phyloP scores from a whole-genome alignment of 1,140 invertebrate genomes.

The Drosophila jambulina region DNA sequence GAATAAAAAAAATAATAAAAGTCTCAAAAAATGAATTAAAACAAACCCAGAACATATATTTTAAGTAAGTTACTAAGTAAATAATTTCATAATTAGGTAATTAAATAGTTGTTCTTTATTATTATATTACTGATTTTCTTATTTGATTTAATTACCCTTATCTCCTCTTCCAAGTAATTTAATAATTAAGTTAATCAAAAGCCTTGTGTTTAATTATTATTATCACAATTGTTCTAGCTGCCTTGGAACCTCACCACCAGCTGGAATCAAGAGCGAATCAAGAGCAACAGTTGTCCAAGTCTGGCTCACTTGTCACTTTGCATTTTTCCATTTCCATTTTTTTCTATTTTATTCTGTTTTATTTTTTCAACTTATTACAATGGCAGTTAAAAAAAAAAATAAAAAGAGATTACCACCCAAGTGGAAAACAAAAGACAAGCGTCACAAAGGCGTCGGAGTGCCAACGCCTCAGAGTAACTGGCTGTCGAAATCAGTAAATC shows the following conservation, averaged over 20 bases:
- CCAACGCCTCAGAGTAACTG: slow-evolving; percentile 33
- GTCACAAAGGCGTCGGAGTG: slow-evolving; percentile 36
- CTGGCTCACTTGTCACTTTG: slow-evolving; percentile 42
- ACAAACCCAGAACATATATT: no score
- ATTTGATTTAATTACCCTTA: background rate
- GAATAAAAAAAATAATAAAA: no score
- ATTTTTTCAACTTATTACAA: slow-evolving; percentile 7
- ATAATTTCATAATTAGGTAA: no score
- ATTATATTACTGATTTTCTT: background rate
- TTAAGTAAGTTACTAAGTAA: no score
- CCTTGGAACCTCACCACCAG: background rate
- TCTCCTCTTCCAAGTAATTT: background rate
- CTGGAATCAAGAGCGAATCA: background rate
- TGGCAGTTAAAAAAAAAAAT: slow-evolving; percentile 5
- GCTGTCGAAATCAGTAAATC: slow-evolving; percentile 32
- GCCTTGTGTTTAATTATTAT: background rate
- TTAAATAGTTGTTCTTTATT: no score
- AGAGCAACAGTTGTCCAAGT: slow-evolving; percentile 15
- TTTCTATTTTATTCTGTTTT: slow-evolving; percentile 3
- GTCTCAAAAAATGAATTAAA: background rate
- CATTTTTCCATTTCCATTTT: slow-evolving; percentile 26
- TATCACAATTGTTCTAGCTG: background rate
- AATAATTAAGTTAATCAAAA: background rate
- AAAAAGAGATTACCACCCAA: slow-evolving; percentile 45
- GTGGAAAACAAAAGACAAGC: slow-evolving; percentile 52